Conservation (phyloP, 2,797 vertebrate genomes). For the Eulemur rubriventer region DNA sequence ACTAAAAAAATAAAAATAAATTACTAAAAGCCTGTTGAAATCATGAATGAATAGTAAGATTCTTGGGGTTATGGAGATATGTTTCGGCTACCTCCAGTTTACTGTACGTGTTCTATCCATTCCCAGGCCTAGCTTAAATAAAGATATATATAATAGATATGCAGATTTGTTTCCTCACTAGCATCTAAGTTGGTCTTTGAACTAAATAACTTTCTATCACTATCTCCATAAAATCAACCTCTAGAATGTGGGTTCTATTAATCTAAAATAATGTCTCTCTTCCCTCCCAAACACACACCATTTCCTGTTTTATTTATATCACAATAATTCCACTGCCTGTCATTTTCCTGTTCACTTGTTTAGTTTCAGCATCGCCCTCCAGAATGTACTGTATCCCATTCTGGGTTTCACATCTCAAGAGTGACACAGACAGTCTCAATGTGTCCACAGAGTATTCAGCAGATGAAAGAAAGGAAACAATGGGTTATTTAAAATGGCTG, state of each 20-base stretch:
- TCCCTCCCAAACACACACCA: neutral
- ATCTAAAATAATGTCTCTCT: neutral
- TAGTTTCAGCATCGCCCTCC: neutral
- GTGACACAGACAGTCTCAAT: neutral
- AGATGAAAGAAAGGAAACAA: neutral
- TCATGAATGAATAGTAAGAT: neutral
- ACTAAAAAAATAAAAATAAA: neutral
- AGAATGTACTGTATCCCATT: neutral
- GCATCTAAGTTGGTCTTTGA: neutral
- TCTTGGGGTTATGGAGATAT: neutral
- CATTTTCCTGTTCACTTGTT: neutral
- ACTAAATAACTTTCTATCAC: neutral
- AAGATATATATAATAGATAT: neutral
- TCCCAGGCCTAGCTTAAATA: neutral
- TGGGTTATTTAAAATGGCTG: neutral
- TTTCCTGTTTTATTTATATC: neutral
- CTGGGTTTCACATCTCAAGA: neutral
- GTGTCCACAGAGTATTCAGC: neutral
- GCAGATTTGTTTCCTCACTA: neutral
- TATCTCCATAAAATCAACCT: neutral
- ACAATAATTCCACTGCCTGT: neutral
- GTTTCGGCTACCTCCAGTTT: neutral
- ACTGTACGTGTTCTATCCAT: neutral
- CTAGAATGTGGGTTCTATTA: too few species aligned
- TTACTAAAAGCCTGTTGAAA: neutral